Percentiles rank a stretch among this genome's conserved stretches.
phyloP scores from a whole-genome alignment of 1,140 invertebrate species.

The Bombus haemorrhoidalis region DNA sequence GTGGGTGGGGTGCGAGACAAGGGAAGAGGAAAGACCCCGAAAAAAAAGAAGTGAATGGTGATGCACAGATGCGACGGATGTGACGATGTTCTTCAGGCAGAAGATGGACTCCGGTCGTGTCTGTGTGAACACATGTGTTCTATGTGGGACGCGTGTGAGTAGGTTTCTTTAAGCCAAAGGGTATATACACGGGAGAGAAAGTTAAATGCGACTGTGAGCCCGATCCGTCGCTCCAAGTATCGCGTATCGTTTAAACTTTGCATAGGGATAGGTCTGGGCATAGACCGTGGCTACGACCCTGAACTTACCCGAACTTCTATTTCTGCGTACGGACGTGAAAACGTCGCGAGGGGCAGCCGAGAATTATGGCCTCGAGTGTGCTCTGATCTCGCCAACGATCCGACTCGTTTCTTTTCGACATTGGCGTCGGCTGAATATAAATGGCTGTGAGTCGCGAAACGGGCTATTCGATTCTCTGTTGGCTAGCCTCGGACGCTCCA shows the following conservation, averaged over 20 bases:
- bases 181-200: neutral
- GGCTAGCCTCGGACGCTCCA: neutral
- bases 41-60: conserved; percentile 69
- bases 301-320: conserved; percentile 60
- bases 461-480: neutral
- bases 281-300: conserved; percentile 50
- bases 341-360: neutral
- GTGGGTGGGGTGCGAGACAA: conserved; percentile 44
- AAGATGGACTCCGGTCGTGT: conserved; percentile 41
- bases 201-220: conserved; percentile 39
- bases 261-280: conserved; percentile 61
- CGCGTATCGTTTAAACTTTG: neutral
- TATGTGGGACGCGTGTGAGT: neutral
- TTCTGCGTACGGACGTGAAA: conserved; percentile 50
- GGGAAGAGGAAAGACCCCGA: conserved; percentile 34
- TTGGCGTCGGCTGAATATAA: neutral
- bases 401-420: conserved; percentile 13
- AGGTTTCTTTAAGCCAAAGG: neutral
- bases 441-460: neutral
- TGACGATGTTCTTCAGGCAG: conserved; percentile 60
- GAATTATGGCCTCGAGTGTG: conserved; percentile 2
- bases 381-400: neutral
- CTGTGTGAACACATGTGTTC: neutral
- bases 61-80: conserved; percentile 81
- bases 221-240: conserved; percentile 23